Evolutionary conservation across 2,113 vertebrate species (phyloP).

Genomic region (Mustelus asterias): DNA sequence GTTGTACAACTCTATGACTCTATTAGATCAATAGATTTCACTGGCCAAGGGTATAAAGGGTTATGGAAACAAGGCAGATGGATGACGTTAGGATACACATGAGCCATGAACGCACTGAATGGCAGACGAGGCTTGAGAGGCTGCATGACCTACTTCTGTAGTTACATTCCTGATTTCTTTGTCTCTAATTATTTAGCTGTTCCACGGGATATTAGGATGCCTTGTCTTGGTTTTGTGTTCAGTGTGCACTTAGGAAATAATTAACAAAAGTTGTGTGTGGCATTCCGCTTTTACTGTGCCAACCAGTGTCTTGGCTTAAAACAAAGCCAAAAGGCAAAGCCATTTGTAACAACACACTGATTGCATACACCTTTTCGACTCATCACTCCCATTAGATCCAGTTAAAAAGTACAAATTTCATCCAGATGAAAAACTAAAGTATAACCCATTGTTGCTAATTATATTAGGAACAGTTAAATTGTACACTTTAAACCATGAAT

Average conservation of each 20-base stretch:
- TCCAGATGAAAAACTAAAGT: background rate
- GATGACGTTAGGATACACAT: background rate
- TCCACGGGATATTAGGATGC: background rate
- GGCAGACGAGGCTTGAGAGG: background rate
- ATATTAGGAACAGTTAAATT: background rate
- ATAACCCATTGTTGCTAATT: background rate
- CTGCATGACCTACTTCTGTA: background rate
- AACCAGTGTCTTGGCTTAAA: background rate
- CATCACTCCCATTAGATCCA: background rate
- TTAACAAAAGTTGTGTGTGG: background rate
- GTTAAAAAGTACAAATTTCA: background rate
- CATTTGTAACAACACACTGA: background rate
- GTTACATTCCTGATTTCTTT: background rate
- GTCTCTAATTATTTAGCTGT: background rate
- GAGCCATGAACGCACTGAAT: background rate
- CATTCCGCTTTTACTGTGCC: background rate
- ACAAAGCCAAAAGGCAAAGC: background rate
- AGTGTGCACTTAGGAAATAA: background rate
- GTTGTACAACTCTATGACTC: too few relatives aligned
- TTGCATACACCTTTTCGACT: background rate
- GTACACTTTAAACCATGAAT: background rate
- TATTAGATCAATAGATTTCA: background rate
- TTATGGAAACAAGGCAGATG: background rate
- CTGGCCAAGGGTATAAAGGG: background rate
- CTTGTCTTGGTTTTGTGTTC: background rate